Evolutionary conservation across 2,888 invertebrate genomes (phyloP), one percentile per base, ranked within the genome.

Genomic region (Ormyrus rosae): DNA sequence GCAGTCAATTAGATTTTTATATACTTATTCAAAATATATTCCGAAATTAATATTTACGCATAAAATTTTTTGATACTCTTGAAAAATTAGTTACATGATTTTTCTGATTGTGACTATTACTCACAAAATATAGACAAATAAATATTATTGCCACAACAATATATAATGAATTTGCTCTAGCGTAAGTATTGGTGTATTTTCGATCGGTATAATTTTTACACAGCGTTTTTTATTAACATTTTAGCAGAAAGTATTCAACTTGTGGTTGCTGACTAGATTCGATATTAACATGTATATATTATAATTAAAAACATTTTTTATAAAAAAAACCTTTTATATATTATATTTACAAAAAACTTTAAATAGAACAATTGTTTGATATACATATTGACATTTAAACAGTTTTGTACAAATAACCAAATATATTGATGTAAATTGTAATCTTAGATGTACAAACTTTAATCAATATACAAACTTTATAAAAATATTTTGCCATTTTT

Each of bases 391-490:
- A 68, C 55, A 55, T 34, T 68, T 68, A 51, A 65, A 7, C 53
- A 68, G 6, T 68, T 55, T 68, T 65, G 68, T 68, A 68, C 55
- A 68, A 68, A 68, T 68, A 55, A 68, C 3, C 45, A 55, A 55
- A 68, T 55, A 53, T 65, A 48, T 60, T n/a, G 46, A 51, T 65
- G 10, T 53, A 67, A 34, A 65, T 13, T 46, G 50, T 53, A 68
- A 67, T 19, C 10, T 53, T 67, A 68, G 45, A 55, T 68, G 68
- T 68, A 68, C 53, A 68, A 68, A 68, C 45, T 68, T 68, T 55
- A n/a, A 6, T 13, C 48, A 71, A 61, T 19, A 71, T 71, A 50
- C 19, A 50, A 48, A 58, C 10, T 56, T 56, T 45, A 69, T 56
- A 68, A 68, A 68, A 68, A 13, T 55, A 11, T 34, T 55, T 68